Evolutionary conservation across 2,888 invertebrate species (phyloP), one percentile per base, ranked within the genome.

Genomic region (Apodemia hepburni): DNA sequence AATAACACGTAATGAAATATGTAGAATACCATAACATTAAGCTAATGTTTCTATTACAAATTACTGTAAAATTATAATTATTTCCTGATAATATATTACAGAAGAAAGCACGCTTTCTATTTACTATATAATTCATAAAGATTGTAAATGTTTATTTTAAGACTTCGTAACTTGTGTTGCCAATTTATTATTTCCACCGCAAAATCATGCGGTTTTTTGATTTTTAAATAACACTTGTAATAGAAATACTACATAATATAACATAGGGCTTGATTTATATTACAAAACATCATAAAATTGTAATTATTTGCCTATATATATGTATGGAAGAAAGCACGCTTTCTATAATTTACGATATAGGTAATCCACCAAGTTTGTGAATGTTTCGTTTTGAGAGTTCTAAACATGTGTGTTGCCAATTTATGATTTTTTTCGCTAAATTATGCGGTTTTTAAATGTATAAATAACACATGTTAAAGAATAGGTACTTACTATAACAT

Each of bases 321-420:
- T 71, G 69, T 66, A 65, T 58, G 62, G 42, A 65, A 45, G 54
- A 65, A 64, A 66, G 66, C 69, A 65, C 61, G 68, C 62, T 66
- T 63, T 64, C 61, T 65, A 65, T n/a, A n/a, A n/a, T 68, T 66
- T 64, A 62, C 66, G 57, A 61, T 59, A 35, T 64, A n/a, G n/a
- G n/a, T n/a, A 61, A 38, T 38, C 11, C 38, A 38, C 12, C 3
- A 38, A 60, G 64, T 60, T 62, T 58, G 15, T 11, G 47, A 22
- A 62, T 61, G 22, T n/a, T 47, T 60, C 61, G 61, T 63, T 49
- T 49, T 49, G 49, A 18, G 18, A 18, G 12, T 49, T 49, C 17
- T 9, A 18, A 17, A 49, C 18, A 8, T 47, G 9, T 9, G 1
- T 3, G 12, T 12, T 12, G 12, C 2, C 11, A 38, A 38, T 3